Base-by-base conservation (phyloP, 1,140 invertebrate species). In the Lysiphlebus fabarum region DNA sequence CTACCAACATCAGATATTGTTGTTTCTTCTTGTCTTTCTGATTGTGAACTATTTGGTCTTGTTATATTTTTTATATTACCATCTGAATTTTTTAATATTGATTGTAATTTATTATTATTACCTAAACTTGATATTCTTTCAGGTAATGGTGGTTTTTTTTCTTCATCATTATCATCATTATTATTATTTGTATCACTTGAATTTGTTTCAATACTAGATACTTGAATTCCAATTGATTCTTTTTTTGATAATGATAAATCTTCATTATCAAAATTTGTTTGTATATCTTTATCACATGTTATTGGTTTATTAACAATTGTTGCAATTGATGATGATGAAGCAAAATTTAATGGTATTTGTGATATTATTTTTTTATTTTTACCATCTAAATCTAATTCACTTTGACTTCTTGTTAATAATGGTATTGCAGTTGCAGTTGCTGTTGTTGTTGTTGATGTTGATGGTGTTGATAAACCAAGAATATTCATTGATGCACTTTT, bases 401-500 rank as follows among this genome's bases (percentile, higher is more conserved):
- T 80, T 36, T 78, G 75, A 55, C 77, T 81, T 56, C 78, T 63
- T 50, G 76, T 78, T 1, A 26, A 26, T 4, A 77, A 56, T 0
- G 65, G 55, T 4, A 62, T 53, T 53, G 67, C 67, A 5, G 58
- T 49, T 6, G 62, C n/a, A n/a, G n/a, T n/a, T n/a, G n/a, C n/a
- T n/a, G n/a, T n/a, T n/a, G n/a, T n/a, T n/a, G n/a, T n/a, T n/a
- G n/a, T n/a, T n/a, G n/a, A n/a, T n/a, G n/a, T n/a, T n/a, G n/a
- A n/a, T n/a, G n/a, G n/a, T n/a, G n/a, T 17, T 0, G 62, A 26
- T 1, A 26, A 26, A 2, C 17, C 57, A 38, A 79, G 59, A 9
- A 73, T 51, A 48, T 78, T 73, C 76, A 80, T 78, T 7, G 76
- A 80, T 11, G 68, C 67, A 54, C 75, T 76, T 38, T 77, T 80